Percentiles rank a stretch among this genome's conserved stretches.
These are phyloP conservation scores for Vespertilio murinus DNA, from an alignment of 2,797 vertebrate genomes.

Conservation along the genomic window DNA sequence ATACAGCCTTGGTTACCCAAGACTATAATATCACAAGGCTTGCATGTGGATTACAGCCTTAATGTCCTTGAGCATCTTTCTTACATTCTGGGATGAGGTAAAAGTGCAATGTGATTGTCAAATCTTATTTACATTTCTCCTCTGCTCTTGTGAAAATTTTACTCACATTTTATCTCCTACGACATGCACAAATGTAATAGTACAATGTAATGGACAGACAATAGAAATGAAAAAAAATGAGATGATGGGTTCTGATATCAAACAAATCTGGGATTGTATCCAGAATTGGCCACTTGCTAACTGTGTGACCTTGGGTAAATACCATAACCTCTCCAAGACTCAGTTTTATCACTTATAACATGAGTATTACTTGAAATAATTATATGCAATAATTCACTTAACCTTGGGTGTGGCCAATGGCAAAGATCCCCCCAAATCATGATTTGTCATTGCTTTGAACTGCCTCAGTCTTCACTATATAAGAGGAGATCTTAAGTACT, in stretches of 20 bases:
- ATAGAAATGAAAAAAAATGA: background rate
- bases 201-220: background rate
- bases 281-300: background rate
- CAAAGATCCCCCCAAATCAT: background rate
- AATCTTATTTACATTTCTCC: constrained; percentile 1
- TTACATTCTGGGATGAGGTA: background rate
- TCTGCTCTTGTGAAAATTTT: constrained; percentile 28
- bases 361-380: constrained; percentile 23
- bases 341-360: background rate
- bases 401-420: background rate
- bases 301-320: background rate
- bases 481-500: background rate
- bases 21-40: background rate
- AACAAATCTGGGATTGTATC: background rate
- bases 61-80: background rate
- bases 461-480: background rate
- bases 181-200: background rate
- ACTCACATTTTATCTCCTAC: constrained; percentile 8
- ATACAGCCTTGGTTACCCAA: background rate
- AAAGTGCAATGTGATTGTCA: background rate
- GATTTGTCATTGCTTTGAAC: background rate
- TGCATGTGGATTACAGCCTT: background rate
- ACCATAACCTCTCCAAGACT: background rate
- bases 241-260: background rate
- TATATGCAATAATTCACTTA: constrained; percentile 25